Percentiles rank a stretch among this genome's conserved stretches.
Evolutionary conservation across 2,113 vertebrate species (phyloP).

Genomic region (Paramisgurnus dabryanus): DNA sequence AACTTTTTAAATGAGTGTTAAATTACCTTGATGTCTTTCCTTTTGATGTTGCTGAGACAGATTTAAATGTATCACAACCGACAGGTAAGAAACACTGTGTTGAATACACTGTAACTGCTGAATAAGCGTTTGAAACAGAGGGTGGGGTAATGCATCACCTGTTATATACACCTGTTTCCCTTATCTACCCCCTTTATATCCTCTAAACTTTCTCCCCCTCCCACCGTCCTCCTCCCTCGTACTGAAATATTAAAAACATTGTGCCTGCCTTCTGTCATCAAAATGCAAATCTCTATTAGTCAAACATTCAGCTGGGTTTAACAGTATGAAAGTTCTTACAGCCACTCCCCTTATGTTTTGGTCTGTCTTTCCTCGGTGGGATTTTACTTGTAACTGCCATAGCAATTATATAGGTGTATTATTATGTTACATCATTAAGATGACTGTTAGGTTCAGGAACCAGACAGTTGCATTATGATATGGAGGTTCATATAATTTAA

Average conservation of each 20-base stretch:
- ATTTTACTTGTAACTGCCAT: not conserved
- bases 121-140: constrained; percentile 17
- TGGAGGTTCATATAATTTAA: not conserved
- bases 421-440: not conserved
- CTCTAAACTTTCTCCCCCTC: not conserved
- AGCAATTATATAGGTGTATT: not conserved
- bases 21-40: constrained; percentile 20
- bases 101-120: constrained; percentile 2
- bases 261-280: not conserved
- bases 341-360: not conserved
- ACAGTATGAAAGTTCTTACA: not conserved
- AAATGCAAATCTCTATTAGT: constrained; percentile 33
- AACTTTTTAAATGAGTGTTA: not conserved
- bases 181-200: constrained; percentile 24
- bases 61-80: not conserved
- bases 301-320: constrained; percentile 22
- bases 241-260: constrained; percentile 14
- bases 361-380: not conserved
- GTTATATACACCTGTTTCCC: constrained; percentile 39
- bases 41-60: not conserved
- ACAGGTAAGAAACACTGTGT: not conserved
- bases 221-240: constrained; percentile 27
- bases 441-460: no score
- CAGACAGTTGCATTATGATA: no score
- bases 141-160: constrained; percentile 27